Conservation (phyloP, 1,140 invertebrate genomes). For the Trichonephila clavata region DNA sequence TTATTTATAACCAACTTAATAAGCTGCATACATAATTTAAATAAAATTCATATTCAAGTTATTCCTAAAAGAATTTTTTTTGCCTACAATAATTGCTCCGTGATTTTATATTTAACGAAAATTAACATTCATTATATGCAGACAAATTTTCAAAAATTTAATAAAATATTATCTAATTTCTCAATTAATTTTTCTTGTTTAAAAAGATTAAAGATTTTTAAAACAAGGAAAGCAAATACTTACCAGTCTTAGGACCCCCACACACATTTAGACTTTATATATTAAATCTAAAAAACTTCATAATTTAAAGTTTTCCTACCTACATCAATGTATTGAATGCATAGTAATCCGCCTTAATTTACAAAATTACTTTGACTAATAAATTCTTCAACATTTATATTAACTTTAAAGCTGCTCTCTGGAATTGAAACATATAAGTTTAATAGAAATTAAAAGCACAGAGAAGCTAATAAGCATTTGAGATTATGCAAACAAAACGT, state of each 20-base stretch:
- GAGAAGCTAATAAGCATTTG: conserved; percentile 28
- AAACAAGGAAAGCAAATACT: not conserved
- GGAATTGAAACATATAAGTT: not conserved
- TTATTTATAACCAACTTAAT: too few relatives aligned
- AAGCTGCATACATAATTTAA: too few relatives aligned
- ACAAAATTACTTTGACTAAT: not conserved
- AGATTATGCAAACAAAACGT: not conserved
- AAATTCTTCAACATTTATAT: not conserved
- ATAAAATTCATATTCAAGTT: too few relatives aligned
- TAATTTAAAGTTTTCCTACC: conserved; percentile 12
- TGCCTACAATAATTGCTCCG: too few relatives aligned
- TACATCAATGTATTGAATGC: not conserved
- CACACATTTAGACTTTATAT: not conserved
- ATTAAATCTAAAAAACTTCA: conserved; percentile 14
- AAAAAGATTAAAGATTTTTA: not conserved
- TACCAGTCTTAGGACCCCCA: not conserved
- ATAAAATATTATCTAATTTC: too few relatives aligned
- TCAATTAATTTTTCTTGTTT: too few relatives aligned
- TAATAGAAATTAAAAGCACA: not conserved
- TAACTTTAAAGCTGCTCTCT: not conserved
- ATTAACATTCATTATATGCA: too few relatives aligned
- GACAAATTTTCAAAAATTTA: too few relatives aligned
- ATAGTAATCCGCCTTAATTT: not conserved
- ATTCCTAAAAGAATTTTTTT: too few relatives aligned
- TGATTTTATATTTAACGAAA: too few relatives aligned